Evolutionary conservation across 2,113 vertebrate genomes (phyloP).

Genomic region (Tautogolabrus adspersus): DNA sequence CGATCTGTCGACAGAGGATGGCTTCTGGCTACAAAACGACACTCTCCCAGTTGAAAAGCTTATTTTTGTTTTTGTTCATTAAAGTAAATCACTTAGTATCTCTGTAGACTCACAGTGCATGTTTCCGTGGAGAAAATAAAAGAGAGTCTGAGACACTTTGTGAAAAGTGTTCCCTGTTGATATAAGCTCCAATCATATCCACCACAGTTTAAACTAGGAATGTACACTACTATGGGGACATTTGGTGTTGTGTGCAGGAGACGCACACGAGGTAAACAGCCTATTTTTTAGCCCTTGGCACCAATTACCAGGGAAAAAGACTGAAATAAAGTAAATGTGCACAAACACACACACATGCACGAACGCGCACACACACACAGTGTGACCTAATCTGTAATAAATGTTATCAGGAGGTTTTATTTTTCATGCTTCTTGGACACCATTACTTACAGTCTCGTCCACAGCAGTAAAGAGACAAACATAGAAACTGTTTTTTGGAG

Average conservation of each 20-base stretch:
- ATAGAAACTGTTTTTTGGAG: constrained; percentile 12
- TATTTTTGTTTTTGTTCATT: constrained; percentile 4
- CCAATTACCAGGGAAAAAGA: constrained; percentile 4
- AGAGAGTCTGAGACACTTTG: not conserved
- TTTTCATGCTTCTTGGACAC: constrained; percentile 8
- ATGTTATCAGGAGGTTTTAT: constrained; percentile 18
- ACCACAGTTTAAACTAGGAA: too few species aligned
- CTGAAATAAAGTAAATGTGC: not conserved
- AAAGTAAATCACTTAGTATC: not conserved
- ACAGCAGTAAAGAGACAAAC: constrained; percentile 13
- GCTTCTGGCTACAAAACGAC: constrained; percentile 6
- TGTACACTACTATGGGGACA: not conserved
- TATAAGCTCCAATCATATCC: not conserved
- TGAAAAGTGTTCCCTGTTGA: not conserved
- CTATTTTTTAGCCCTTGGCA: not conserved
- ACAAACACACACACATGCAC: not conserved
- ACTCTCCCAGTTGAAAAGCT: constrained; percentile 1
- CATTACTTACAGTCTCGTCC: not conserved
- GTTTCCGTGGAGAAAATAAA: not conserved
- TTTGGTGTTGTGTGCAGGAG: not conserved
- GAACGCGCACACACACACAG: not conserved
- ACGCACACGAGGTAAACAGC: not conserved
- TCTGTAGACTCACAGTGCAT: not conserved
- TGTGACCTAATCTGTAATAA: constrained; percentile 9
- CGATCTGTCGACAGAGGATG: not conserved